phyloP scores from a whole-genome alignment of 2,113 vertebrate species.

The Nesoenas mayeri region DNA sequence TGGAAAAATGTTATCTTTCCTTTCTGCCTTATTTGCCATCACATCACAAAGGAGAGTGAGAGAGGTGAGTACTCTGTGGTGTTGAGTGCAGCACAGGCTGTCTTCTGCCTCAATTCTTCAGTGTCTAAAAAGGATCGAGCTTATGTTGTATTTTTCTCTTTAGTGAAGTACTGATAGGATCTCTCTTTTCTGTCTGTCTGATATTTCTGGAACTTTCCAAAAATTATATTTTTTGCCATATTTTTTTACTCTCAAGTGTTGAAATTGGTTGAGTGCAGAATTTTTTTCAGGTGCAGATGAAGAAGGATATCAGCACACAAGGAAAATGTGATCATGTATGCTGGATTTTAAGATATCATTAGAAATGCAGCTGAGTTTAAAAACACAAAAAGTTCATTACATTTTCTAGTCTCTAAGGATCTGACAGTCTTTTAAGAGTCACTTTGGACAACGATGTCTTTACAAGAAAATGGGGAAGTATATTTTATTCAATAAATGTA shows the following conservation, averaged over 20 bases:
- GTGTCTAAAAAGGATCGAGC: neutral
- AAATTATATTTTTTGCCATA: neutral
- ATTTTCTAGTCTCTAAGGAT: constrained; percentile 1
- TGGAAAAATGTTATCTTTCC: neutral
- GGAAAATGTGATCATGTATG: neutral
- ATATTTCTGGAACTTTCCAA: neutral
- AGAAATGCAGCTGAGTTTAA: neutral
- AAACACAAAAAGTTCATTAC: constrained; percentile 30
- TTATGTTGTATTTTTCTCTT: neutral
- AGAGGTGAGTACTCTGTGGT: accelerated
- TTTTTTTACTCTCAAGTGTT: neutral
- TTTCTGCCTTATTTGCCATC: neutral
- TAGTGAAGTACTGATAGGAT: neutral
- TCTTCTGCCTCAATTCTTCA: neutral
- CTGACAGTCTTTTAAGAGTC: neutral
- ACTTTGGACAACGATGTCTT: neutral
- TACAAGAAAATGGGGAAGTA: neutral
- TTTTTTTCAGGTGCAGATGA: neutral
- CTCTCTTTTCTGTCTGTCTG: neutral
- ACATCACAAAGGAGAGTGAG: neutral
- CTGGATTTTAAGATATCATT: constrained; percentile 2
- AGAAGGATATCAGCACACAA: neutral
- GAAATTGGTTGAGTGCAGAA: neutral
- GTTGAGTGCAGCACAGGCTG: neutral
- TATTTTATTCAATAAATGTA: constrained; percentile 16